phyloP scores from a whole-genome alignment of 2,113 vertebrate species.

The Thomomys bottae region DNA sequence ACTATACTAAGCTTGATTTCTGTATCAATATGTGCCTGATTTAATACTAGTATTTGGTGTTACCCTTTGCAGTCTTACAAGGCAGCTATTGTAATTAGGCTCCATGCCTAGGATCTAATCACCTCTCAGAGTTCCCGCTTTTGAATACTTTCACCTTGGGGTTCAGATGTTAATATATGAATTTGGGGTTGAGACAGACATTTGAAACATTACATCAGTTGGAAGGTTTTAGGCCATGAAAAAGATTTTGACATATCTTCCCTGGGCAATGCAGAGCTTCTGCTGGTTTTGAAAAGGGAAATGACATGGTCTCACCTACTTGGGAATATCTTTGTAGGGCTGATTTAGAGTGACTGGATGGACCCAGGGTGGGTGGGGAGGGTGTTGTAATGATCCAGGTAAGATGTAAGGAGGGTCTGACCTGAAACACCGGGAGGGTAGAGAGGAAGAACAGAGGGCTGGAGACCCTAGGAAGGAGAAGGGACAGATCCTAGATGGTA shows the following conservation, averaged over 20 bases:
- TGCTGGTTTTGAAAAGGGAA: neutral
- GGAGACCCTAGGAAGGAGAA: neutral
- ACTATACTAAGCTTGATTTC: neutral
- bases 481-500: too few species aligned
- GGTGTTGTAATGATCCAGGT: neutral
- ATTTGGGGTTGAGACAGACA: neutral
- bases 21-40: neutral
- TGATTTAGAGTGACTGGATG: too few species aligned
- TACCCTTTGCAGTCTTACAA: too few species aligned
- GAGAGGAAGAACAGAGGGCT: neutral
- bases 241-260: neutral
- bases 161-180: neutral
- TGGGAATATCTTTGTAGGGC: neutral
- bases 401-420: neutral
- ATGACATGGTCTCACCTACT: neutral
- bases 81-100: neutral
- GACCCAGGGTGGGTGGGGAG: neutral
- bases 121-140: neutral
- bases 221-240: neutral
- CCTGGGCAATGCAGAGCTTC: neutral
- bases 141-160: neutral
- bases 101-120: neutral
- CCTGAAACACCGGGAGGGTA: rapidly evolving
- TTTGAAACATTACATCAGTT: neutral
- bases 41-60: neutral